Percentiles rank a stretch among this genome's conserved stretches.
Conservation (phyloP, 2,888 invertebrate genomes). For the Volucella inanis region DNA sequence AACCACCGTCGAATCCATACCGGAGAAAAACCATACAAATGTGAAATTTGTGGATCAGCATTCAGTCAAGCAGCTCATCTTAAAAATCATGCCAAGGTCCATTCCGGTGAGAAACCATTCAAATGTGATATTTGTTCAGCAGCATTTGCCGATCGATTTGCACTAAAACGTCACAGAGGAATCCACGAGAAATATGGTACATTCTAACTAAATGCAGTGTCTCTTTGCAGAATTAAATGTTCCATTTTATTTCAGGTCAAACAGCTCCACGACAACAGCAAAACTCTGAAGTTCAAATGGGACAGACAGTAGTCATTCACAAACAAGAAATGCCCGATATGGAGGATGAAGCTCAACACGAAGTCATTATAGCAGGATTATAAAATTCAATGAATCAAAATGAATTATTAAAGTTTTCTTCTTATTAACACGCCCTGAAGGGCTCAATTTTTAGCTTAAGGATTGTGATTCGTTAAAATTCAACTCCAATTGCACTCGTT, state of each 20-base stretch:
- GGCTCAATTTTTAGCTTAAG: constrained; percentile 30
- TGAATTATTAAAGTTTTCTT: constrained; percentile 65
- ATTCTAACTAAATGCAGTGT: constrained; percentile 5
- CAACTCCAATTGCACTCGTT: constrained; percentile 62
- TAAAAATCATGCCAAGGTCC: constrained; percentile 93
- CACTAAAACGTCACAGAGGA: constrained; percentile 92
- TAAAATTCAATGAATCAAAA: constrained; percentile 77
- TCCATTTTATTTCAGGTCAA: constrained; percentile 77
- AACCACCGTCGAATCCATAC: constrained; percentile 94
- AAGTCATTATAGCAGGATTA: constrained; percentile 82
- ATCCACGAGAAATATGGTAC: constrained; percentile 94
- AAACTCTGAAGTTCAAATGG: constrained; percentile 64
- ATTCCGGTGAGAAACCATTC: constrained; percentile 92
- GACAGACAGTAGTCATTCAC: constrained; percentile 80
- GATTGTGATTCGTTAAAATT: constrained; percentile 66
- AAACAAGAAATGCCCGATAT: constrained; percentile 82
- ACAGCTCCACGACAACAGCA: constrained; percentile 83
- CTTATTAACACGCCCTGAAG: constrained; percentile 51
- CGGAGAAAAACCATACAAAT: constrained; percentile 86
- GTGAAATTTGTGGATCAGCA: constrained; percentile 94
- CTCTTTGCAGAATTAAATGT: not conserved
- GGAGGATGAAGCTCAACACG: constrained; percentile 83
- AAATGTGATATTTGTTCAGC: constrained; percentile 93
- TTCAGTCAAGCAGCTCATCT: constrained; percentile 95
- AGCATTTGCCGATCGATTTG: constrained; percentile 93